These are phyloP conservation scores for Rallus limicola DNA, from an alignment of 2,113 vertebrate species.

Conservation along the genomic window DNA sequence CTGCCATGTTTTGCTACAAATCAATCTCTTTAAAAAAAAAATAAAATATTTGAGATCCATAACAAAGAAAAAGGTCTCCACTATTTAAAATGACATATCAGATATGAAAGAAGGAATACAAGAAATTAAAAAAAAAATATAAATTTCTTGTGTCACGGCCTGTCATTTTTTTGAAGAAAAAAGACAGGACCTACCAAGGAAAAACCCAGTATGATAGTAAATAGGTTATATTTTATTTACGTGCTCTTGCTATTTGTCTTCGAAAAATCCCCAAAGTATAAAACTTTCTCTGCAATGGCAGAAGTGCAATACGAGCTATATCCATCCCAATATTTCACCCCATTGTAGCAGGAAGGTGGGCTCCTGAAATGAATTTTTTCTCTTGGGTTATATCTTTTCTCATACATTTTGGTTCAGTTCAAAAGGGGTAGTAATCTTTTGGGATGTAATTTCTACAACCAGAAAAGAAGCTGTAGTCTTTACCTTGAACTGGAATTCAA, in stretches of 20 bases:
- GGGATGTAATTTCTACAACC: not conserved
- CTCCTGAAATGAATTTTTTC: not conserved
- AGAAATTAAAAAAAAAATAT: not conserved
- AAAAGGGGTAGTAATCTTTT: not conserved
- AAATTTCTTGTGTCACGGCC: not conserved
- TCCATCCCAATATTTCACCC: not conserved
- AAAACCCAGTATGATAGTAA: not conserved
- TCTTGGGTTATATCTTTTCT: not conserved
- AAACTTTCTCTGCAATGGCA: not conserved
- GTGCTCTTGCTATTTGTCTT: conserved; percentile 1
- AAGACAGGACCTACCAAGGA: not conserved
- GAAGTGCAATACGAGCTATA: not conserved
- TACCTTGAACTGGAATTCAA: not conserved
- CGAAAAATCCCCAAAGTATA: not conserved
- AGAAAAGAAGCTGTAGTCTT: not conserved
- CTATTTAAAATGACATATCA: not conserved
- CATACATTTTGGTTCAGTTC: not conserved
- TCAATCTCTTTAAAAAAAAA: not conserved
- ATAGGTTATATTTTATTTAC: conserved; percentile 16
- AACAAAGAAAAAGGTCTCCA: not conserved
- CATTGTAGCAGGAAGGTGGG: not conserved
- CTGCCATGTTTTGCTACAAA: not conserved
- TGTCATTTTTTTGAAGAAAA: conserved; percentile 15
- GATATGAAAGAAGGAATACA: not conserved
- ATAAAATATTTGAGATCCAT: not conserved